Evolutionary conservation across 2,113 vertebrate species (phyloP).

Genomic region (Cochlearius cochlearius): DNA sequence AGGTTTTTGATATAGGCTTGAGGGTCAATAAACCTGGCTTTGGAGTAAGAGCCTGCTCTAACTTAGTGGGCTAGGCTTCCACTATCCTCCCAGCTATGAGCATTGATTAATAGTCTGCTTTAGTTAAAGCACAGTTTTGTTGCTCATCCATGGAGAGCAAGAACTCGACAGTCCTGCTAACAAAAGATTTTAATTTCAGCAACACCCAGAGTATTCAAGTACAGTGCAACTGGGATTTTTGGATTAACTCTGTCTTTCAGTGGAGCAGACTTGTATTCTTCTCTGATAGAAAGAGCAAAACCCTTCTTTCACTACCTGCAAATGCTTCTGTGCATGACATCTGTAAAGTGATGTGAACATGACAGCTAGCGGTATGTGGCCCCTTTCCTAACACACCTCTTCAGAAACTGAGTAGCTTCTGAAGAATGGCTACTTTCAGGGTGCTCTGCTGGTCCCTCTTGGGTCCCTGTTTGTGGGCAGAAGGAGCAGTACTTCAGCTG

Average conservation of each 20-base stretch:
- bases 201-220: neutral
- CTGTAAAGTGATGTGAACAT: neutral
- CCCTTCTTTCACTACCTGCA: neutral
- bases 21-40: neutral
- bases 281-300: neutral
- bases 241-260: neutral
- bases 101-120: neutral
- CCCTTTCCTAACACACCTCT: neutral
- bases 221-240: neutral
- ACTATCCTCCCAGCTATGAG: neutral
- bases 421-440: neutral
- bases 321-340: neutral
- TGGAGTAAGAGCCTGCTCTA: neutral
- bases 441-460: neutral
- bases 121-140: neutral
- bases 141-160: neutral
- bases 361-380: neutral
- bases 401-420: neutral
- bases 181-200: neutral
- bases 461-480: neutral
- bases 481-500: neutral
- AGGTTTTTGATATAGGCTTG: neutral
- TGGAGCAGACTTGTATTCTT: neutral
- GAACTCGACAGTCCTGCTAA: neutral
- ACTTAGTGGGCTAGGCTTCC: neutral